Conservation (phyloP, 2,888 invertebrate genomes). For the Vesta saturnalis region DNA sequence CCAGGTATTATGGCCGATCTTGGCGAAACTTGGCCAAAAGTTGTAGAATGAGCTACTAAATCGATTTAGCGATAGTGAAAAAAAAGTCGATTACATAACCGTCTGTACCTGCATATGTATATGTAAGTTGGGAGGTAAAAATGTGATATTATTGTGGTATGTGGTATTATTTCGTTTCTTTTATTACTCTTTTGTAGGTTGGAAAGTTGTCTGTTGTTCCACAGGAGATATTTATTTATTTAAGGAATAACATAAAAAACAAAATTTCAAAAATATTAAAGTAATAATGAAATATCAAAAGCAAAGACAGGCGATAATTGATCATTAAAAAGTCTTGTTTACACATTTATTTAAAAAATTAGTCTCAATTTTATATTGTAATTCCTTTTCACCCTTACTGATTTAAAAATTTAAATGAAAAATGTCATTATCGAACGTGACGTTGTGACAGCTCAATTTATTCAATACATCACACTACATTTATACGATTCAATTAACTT, state of each 20-base stretch:
- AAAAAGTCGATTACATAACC: too few relatives aligned
- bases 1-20: too few relatives aligned
- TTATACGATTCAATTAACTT: conserved; percentile 39
- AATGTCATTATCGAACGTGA: conserved; percentile 27
- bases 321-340: conserved; percentile 12
- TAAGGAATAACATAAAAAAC: not conserved
- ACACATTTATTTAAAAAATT: conserved; percentile 7
- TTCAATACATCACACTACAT: conserved; percentile 36
- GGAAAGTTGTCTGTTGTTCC: too few relatives aligned
- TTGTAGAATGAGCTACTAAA: too few relatives aligned
- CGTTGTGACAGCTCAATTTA: conserved; percentile 39
- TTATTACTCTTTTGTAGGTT: too few relatives aligned
- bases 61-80: too few relatives aligned
- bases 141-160: too few relatives aligned
- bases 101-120: too few relatives aligned
- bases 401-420: conserved; percentile 22
- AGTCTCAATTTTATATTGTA: conserved; percentile 6
- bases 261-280: not conserved
- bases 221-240: too few relatives aligned
- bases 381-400: conserved; percentile 9
- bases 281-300: not conserved
- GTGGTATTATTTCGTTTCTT: too few relatives aligned
- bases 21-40: too few relatives aligned
- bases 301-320: not conserved
- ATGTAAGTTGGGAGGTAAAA: too few relatives aligned